Conservation (phyloP, 2,797 vertebrate genomes). For the Hybognathus amarus region DNA sequence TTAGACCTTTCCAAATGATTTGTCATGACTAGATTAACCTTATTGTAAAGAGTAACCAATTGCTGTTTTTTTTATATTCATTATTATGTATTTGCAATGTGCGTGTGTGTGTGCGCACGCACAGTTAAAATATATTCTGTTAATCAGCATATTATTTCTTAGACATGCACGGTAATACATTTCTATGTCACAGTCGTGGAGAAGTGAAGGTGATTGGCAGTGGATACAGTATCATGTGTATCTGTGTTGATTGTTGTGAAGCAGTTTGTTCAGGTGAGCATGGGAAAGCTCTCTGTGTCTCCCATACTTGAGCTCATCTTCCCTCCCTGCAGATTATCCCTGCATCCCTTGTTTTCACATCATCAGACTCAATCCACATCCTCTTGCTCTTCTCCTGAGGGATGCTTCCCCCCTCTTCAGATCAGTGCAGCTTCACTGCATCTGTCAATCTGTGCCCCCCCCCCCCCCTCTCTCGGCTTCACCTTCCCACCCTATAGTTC, state of each 20-base stretch:
- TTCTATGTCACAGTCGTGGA: background rate
- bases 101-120: too few species aligned
- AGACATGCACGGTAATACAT: background rate
- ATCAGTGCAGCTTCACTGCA: conserved; percentile 80
- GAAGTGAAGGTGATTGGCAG: background rate
- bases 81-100: too few species aligned
- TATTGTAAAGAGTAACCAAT: too few species aligned
- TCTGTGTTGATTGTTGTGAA: conserved; percentile 9
- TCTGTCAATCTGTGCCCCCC: conserved; percentile 74
- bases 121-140: background rate
- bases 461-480: conserved; percentile 54
- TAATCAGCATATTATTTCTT: background rate
- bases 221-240: background rate
- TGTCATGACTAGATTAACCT: too few species aligned
- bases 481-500: conserved; percentile 67
- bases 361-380: conserved; percentile 69
- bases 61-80: too few species aligned
- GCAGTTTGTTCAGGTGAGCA: background rate
- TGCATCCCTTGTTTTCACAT: conserved; percentile 67
- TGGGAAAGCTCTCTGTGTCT: conserved; percentile 57
- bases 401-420: conserved; percentile 70
- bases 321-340: conserved; percentile 68
- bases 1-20: too few species aligned
- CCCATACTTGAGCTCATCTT: conserved; percentile 28
- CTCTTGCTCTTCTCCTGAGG: conserved; percentile 58